A percentile compares a stretch with the other conserved stretches of the same genome.
Conservation (phyloP, 1,140 invertebrate genomes). For the Zaprionus kolodkinae region DNA sequence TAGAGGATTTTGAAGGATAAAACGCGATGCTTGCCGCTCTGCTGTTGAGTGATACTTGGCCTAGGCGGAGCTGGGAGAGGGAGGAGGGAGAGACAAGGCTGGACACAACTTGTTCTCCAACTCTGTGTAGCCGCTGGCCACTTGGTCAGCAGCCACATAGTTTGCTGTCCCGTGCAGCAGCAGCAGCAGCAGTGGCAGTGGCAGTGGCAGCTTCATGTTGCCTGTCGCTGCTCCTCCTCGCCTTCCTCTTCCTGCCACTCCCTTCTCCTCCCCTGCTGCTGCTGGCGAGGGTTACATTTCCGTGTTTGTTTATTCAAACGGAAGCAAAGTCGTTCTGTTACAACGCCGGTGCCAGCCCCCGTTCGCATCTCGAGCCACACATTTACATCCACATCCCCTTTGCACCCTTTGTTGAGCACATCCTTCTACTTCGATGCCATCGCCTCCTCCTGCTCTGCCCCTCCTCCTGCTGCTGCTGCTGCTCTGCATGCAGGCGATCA, state of each 20-base stretch:
- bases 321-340: slow-evolving; percentile 83
- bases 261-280: too few relatives aligned
- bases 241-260: background rate
- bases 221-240: slow-evolving; percentile 22
- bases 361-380: slow-evolving; percentile 31
- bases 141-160: slow-evolving; percentile 62
- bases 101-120: slow-evolving; percentile 13
- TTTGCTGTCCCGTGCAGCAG: slow-evolving; percentile 39
- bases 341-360: slow-evolving; percentile 61
- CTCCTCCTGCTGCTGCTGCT: slow-evolving; percentile 27
- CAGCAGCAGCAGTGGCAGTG: background rate
- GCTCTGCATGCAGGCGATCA: slow-evolving; percentile 80
- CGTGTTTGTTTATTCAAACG: slow-evolving; percentile 83
- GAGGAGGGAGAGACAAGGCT: slow-evolving; percentile 16
- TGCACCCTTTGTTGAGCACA: slow-evolving; percentile 76
- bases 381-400: slow-evolving; percentile 66
- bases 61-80: slow-evolving; percentile 8
- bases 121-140: slow-evolving; percentile 51
- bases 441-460: background rate
- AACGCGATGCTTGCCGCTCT: slow-evolving; percentile 68
- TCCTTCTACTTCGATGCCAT: slow-evolving; percentile 54
- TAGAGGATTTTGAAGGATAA: slow-evolving; percentile 83
- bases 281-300: slow-evolving; percentile 68
- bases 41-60: slow-evolving; percentile 77
- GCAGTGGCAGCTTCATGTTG: slow-evolving; percentile 16